Evolutionary conservation across 2,113 vertebrate species (phyloP), one percentile per base, ranked within the genome.

Genomic region (Xiphias gladius): DNA sequence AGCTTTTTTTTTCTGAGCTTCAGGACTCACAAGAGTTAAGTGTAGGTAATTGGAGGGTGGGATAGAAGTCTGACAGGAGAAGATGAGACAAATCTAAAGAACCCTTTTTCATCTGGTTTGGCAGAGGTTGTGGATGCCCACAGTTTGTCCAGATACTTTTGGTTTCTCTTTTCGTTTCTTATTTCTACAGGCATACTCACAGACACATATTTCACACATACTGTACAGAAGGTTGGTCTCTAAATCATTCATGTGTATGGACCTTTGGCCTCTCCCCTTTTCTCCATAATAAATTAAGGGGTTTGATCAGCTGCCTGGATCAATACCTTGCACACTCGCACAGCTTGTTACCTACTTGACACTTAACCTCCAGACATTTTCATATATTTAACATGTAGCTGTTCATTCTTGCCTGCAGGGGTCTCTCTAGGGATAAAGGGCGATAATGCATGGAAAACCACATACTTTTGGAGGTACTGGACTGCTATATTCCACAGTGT

Each of bases 281-380:
- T 81, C 76, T 87, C 67, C 71, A 86, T 89, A 79, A 84, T 80
- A 64, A 85, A 89, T 86, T 64, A 91, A 84, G 52, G n/a, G 43
- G 76, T 89, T 90, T 89, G 84, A 90, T 90, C 87, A 84, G 82
- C 75, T 82, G 67, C 76, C 61, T 63, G 7, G 65, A 90, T 91
- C 91, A 89, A 86, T 87, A 87, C 52, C 50, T 59, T n/a, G 58
- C 80, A 85, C 74, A 58, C 80, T 66, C 69, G 66, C 48, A 32
- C 62, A 62, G 67, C 86, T 82, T 88, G 76, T 83, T 28, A 86
- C 46, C n/a, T 62, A 72, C 76, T 91, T 92, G 86, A 90, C 88
- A 84, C 68, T 41, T 84, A 70, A 88, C 90, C 86, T 86, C 76
- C 66, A 71, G 79, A 62, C 57, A 43, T 46, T 73, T 39, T 81